Evolutionary conservation across 1,140 invertebrate species (phyloP).

Genomic region (Eciton burchellii): DNA sequence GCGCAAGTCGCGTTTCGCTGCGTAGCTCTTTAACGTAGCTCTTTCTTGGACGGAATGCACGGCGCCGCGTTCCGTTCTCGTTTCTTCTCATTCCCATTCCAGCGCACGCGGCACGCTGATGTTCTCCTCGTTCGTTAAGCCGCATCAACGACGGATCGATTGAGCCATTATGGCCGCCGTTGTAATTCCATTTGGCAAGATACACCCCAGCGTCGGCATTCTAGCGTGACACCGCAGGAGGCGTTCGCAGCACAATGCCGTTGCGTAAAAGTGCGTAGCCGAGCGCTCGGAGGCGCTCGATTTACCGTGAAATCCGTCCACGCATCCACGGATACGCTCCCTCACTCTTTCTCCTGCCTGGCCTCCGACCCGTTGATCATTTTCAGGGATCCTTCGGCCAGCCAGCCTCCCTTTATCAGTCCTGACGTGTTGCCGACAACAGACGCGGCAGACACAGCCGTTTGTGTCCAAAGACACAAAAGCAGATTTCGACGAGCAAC

Average conservation of each 20-base stretch:
- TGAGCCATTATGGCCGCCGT: conserved; percentile 70
- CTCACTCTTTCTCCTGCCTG: not conserved
- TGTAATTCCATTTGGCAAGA: conserved; percentile 74
- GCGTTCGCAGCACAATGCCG: conserved; percentile 65
- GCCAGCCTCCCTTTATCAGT: not conserved
- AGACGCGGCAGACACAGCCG: not conserved
- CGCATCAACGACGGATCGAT: conserved; percentile 71
- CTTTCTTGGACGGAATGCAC: conserved; percentile 48
- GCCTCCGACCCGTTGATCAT: conserved; percentile 69
- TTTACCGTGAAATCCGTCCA: conserved; percentile 76
- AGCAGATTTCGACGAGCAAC: not conserved
- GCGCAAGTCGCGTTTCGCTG: conserved; percentile 48
- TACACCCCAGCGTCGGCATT: conserved; percentile 52
- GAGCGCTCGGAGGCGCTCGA: conserved; percentile 66
- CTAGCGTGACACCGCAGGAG: conserved; percentile 75
- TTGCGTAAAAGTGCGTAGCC: conserved; percentile 65
- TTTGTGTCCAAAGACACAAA: not conserved
- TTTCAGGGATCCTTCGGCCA: conserved; percentile 63
- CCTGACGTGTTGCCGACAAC: not conserved
- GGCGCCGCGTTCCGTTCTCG: conserved; percentile 28
- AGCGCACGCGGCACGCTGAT: not conserved
- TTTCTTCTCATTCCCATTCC: not conserved
- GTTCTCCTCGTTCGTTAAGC: conserved; percentile 50
- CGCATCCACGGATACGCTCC: conserved; percentile 32
- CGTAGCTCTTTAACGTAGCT: conserved; percentile 54